Base-by-base conservation (phyloP, 1,140 invertebrate genomes). In the Sinella curviseta region DNA sequence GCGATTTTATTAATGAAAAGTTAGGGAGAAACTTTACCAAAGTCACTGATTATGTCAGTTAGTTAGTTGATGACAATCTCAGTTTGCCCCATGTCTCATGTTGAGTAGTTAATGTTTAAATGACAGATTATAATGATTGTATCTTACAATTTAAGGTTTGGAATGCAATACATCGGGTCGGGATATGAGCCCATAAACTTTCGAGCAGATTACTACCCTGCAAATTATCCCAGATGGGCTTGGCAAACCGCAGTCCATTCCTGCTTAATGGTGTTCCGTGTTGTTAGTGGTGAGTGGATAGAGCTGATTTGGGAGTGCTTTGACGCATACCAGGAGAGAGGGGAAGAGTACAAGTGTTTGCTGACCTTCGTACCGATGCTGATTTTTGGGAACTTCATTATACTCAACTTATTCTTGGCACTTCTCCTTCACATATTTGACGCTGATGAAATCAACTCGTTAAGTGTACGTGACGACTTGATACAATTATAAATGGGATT, bases 401-500 rank as follows among this genome's bases (percentile, higher is more conserved):
- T 96, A 35, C 92, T 98, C 84, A 98, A 98, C 86, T 92, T 98
- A 87, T 98, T 98, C 89, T 93, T 98, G 89, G 96, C 96, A 85
- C 91, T 98, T 91, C 90, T 98, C 88, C 93, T 98, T 89, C 97
- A 96, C 88, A 97, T 95, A 84, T 98, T 98, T 87, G 97, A 97
- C 87, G 94, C 14, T 3, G 86, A 87, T 31, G 34, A 74, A 74
- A 30, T 74, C n/a, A n/a, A n/a, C n/a, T n/a, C n/a, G n/a, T n/a
- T n/a, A n/a, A n/a, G n/a, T n/a, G n/a, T n/a, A n/a, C n/a, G n/a
- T n/a, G n/a, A n/a, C n/a, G n/a, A n/a, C n/a, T n/a, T n/a, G n/a
- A n/a, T n/a, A n/a, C n/a, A n/a, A n/a, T n/a, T n/a, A n/a, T n/a
- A n/a, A n/a, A n/a, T n/a, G n/a, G n/a, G n/a, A n/a, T n/a, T n/a